A percentile compares a stretch with the other conserved stretches of the same genome.
Conservation (phyloP, 2,113 vertebrate species). For the Athene cunicularia region DNA sequence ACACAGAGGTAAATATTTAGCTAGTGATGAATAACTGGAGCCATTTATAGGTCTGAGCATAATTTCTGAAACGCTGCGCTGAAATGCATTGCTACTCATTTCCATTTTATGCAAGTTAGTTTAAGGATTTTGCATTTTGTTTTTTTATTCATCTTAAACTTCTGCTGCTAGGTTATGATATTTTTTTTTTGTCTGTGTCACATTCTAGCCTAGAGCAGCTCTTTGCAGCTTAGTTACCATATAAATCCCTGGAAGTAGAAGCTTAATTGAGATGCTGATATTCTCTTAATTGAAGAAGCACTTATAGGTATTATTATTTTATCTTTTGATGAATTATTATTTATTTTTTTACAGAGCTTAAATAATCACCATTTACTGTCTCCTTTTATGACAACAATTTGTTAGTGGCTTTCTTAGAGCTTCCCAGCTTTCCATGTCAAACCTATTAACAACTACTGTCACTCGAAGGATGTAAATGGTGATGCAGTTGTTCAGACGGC, state of each 20-base stretch:
- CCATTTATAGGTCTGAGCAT: neutral
- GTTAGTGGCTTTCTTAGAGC: neutral
- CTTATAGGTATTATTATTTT: neutral
- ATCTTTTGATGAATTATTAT: neutral
- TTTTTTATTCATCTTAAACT: neutral
- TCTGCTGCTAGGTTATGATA: neutral
- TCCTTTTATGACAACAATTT: neutral
- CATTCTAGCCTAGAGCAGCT: neutral
- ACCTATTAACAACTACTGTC: neutral
- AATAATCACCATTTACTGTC: neutral
- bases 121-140: neutral
- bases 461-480: neutral
- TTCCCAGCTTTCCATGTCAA: neutral
- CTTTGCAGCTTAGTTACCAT: neutral
- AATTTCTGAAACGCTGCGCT: neutral
- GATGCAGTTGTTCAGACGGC: neutral
- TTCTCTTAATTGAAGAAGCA: neutral
- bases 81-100: neutral
- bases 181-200: neutral
- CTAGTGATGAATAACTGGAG: neutral
- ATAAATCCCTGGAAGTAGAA: conserved; percentile 7
- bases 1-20: neutral
- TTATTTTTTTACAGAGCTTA: neutral
- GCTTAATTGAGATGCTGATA: neutral
- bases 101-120: neutral